Percentiles rank a stretch among this genome's conserved stretches.
phyloP scores from a whole-genome alignment of 2,888 invertebrate genomes.

The Physocephala rufipes region DNA sequence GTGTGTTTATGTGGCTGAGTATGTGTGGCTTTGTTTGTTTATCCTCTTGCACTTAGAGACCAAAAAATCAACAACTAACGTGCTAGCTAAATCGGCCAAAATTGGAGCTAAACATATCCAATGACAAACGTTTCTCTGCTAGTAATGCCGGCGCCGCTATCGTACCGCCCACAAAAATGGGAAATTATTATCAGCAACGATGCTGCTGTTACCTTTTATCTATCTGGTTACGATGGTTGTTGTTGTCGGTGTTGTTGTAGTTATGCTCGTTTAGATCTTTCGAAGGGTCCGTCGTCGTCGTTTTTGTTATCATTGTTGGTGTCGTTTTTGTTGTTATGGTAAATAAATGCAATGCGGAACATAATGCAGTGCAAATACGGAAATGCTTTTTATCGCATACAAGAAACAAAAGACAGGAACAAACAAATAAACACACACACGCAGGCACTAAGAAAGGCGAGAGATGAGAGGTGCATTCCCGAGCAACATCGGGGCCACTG shows the following conservation, averaged over 20 bases:
- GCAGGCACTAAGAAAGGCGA: background rate
- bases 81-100: background rate
- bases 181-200: conserved; percentile 17
- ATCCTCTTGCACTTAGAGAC: background rate
- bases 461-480: too few relatives aligned
- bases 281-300: background rate
- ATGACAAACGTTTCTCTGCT: conserved; percentile 7
- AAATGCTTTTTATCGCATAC: conserved; percentile 2
- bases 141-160: too few relatives aligned
- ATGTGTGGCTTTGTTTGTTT: too few relatives aligned
- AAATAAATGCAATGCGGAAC: conserved; percentile 1
- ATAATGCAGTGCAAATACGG: conserved; percentile 6
- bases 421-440: background rate
- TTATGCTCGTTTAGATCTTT: background rate
- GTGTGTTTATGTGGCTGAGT: too few relatives aligned
- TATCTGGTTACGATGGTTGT: too few relatives aligned
- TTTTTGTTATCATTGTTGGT: too few relatives aligned
- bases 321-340: background rate
- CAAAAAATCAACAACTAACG: too few relatives aligned
- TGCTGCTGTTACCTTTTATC: too few relatives aligned
- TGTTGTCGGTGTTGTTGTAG: background rate
- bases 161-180: conserved; percentile 24
- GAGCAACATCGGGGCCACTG: too few relatives aligned
- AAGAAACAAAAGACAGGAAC: background rate
- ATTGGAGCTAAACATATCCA: conserved; percentile 14